Evolutionary conservation across 1,140 invertebrate species (phyloP).

Genomic region (Dryas iulia): DNA sequence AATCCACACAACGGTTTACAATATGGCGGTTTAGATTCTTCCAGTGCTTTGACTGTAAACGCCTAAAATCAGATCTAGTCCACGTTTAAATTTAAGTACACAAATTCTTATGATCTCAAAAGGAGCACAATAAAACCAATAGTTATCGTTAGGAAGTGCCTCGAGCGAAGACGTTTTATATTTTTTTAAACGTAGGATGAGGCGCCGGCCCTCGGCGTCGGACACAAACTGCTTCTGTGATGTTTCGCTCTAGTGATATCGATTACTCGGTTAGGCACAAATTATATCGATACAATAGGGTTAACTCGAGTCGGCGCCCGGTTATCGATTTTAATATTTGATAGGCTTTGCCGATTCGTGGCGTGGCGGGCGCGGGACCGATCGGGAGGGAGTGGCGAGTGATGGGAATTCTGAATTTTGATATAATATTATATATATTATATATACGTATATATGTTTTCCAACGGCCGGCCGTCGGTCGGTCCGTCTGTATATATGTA

Average conservation of each 20-base stretch:
- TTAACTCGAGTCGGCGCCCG: slow-evolving; percentile 10
- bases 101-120: slow-evolving; percentile 52
- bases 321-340: slow-evolving; percentile 4
- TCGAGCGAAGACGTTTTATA: slow-evolving; percentile 66
- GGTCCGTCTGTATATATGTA: slow-evolving; percentile 59
- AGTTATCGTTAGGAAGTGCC: slow-evolving; percentile 66
- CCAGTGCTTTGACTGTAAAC: slow-evolving; percentile 3
- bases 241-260: slow-evolving; percentile 71
- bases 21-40: neutral
- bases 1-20: neutral
- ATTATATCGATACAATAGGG: slow-evolving; percentile 44
- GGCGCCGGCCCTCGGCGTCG: slow-evolving; percentile 56
- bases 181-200: slow-evolving; percentile 63
- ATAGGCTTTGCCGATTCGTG: neutral
- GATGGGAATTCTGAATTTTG: slow-evolving; percentile 50
- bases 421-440: no score
- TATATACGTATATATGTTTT: neutral
- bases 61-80: slow-evolving; percentile 33
- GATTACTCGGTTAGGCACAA: slow-evolving; percentile 55
- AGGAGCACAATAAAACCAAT: slow-evolving; percentile 44
- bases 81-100: slow-evolving; percentile 42
- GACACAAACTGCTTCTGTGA: slow-evolving; percentile 75
- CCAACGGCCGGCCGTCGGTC: neutral
- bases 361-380: neutral
- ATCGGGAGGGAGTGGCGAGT: slow-evolving; percentile 12